Evolutionary conservation across 1,140 invertebrate genomes (phyloP), one percentile per base, ranked within the genome.

Genomic region (Tetragonula clypearis): DNA sequence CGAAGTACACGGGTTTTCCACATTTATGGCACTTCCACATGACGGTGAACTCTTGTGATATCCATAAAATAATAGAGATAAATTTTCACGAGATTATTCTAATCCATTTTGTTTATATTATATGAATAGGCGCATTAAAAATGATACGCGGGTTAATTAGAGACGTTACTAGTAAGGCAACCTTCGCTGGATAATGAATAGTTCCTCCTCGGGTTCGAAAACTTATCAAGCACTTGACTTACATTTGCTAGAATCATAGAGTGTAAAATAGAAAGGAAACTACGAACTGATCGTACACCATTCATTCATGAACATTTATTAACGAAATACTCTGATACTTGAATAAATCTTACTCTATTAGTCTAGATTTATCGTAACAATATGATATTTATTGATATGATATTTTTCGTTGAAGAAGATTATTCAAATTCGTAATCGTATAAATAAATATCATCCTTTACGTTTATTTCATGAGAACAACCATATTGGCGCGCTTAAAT

Each of bases 1-100:
- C 97, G 93, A 98, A 98, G 95, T 97, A 98, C 87, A 98, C 97
- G 78, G 97, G 97, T 95, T 98, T 98, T 88, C 97, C 97, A 94
- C 97, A 98, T 95, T 97, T 97, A 93, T 97, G 97, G 95, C 97
- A 98, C 96, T 97, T 97, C 97, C 97, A 98, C 97, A 98, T 98
- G 87, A 91, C 88, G 88, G 73, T 60, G 12, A 9, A 55, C 19
- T 60, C 21, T 79, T 65, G 9, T 56, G 23, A 77, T 53, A 53
- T 72, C 56, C 21, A 81, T 30, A 53, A 76, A 80, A 85, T 65
- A 76, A 68, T 53, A n/a, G 79, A 56, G 73, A 71, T 53, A 21
- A 60, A 73, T 41, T 80, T 8, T 80, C 58, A 56, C 55, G 68
- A 19, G 23, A 8, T 74, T 83, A 8, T 74, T 83, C 79, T 87